Base-by-base conservation (phyloP, 2,888 invertebrate species). In the Brassicogethes aeneus region DNA sequence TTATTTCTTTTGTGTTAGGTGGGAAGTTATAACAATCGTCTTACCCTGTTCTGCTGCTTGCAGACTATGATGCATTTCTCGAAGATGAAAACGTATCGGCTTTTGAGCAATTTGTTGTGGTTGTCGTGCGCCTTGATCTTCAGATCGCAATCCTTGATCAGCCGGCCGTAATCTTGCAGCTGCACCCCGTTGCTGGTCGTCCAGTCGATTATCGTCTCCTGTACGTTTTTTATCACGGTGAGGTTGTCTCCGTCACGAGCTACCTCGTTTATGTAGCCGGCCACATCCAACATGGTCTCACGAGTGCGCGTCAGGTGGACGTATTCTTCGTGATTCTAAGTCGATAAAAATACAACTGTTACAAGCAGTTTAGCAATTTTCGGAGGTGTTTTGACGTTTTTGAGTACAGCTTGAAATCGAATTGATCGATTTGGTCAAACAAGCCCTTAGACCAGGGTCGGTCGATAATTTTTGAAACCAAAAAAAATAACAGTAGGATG, bases 251-350 rank as follows among this genome's bases (percentile, higher is more conserved):
- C 90, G 69, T 99, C 99, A 39, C 97, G 73, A 57, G 95, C 96
- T 38, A 95, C 92, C 73, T 99, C 99, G 67, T 99, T 99, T 46
- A 97, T 93, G 67, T 92, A 99, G 59, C 92, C 85, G 2, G 95
- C 92, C 23, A 97, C 85, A 68, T 97, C 96, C 47, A 91, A 81
- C 95, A 96, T 96, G 34, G 91, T 89, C 65, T 95, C 93, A 55
- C 92, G 82, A 17, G 96, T 94, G 47, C 85, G 76, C 57, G 86
- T 83, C 53, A 96, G 65, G 12, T 85, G 83, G 5, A 80, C 76
- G 61, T 84, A 82, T 55, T 96, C 95, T 48, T 91, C 90, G 56
- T 85, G 83, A 59, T 79, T 80, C 79, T 87, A 54, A n/a, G 10
- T 7, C 23, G 10, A 10, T 23, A 23, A n/a, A n/a, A n/a, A n/a